phyloP scores from a whole-genome alignment of 2,113 vertebrate genomes.

The Cavia aperea region DNA sequence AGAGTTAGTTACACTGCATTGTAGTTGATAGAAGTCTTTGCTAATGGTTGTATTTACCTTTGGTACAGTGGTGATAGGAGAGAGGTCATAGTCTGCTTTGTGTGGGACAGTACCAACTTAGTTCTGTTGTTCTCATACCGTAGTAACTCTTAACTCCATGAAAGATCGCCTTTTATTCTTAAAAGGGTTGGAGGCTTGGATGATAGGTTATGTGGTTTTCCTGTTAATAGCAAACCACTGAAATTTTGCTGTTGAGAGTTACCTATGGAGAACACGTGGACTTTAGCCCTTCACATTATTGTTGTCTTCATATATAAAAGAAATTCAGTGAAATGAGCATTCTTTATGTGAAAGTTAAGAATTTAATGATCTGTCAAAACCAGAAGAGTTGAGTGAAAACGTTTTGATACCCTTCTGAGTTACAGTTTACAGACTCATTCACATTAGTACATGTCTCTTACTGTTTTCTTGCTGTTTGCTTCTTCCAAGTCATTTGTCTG shows the following conservation, averaged over 20 bases:
- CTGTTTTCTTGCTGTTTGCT: neutral
- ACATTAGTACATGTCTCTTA: neutral
- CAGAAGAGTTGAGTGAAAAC: neutral
- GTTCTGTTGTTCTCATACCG: neutral
- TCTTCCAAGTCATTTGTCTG: neutral
- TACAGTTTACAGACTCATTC: slow-evolving; percentile 3
- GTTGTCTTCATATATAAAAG: slow-evolving; percentile 9
- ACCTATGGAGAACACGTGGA: neutral
- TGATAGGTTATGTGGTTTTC: neutral
- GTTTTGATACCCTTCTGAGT: neutral
- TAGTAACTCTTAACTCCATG: neutral
- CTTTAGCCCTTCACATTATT: neutral
- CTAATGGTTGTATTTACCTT: neutral
- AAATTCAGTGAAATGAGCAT: slow-evolving; percentile 4
- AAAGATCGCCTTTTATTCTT: neutral
- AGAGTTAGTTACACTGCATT: neutral
- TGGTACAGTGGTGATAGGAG: neutral
- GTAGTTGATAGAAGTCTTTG: neutral
- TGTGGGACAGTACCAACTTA: neutral
- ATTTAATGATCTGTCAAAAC: slow-evolving; percentile 28
- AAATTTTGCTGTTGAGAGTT: neutral
- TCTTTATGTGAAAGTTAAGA: neutral
- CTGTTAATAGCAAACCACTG: neutral
- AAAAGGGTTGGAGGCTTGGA: neutral
- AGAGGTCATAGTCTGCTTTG: neutral